Evolutionary conservation across 2,888 invertebrate genomes (phyloP).

Genomic region (Metallyticus violacea): DNA sequence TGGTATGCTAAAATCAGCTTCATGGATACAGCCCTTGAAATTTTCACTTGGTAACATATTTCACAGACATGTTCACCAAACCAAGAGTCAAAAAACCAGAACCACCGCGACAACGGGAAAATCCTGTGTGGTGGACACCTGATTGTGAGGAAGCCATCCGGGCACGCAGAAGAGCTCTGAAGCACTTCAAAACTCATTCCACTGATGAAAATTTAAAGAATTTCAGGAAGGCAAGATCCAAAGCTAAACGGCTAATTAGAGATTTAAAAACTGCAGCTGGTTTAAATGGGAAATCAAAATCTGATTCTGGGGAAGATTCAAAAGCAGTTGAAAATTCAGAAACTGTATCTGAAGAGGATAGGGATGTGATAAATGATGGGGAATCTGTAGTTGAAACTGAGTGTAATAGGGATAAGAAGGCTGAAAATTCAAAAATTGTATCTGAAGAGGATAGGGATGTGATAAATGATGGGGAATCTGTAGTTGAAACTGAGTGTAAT

Average conservation of each 20-base stretch:
- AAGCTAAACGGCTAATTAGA: not conserved
- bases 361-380: not conserved
- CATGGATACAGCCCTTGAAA: not conserved
- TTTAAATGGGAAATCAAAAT: not conserved
- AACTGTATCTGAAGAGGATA: not conserved
- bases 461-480: not conserved
- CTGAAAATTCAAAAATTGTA: not conserved
- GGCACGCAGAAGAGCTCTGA: not conserved
- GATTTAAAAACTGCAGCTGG: not conserved
- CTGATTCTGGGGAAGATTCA: not conserved
- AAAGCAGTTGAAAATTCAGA: not conserved
- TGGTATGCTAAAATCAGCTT: not conserved
- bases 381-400: not conserved
- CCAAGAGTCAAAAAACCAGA: not conserved
- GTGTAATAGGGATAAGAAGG: too few species aligned
- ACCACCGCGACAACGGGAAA: not conserved
- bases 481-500: not conserved
- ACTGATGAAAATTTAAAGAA: not conserved
- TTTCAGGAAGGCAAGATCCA: not conserved
- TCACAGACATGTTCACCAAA: not conserved
- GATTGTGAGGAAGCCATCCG: not conserved
- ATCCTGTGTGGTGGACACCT: not conserved
- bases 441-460: not conserved
- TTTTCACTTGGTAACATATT: not conserved
- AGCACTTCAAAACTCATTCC: not conserved